A percentile compares a stretch with the other conserved stretches of the same genome.
phyloP scores from a whole-genome alignment of 2,797 vertebrate species.

The Ctenosaura bakeri region DNA sequence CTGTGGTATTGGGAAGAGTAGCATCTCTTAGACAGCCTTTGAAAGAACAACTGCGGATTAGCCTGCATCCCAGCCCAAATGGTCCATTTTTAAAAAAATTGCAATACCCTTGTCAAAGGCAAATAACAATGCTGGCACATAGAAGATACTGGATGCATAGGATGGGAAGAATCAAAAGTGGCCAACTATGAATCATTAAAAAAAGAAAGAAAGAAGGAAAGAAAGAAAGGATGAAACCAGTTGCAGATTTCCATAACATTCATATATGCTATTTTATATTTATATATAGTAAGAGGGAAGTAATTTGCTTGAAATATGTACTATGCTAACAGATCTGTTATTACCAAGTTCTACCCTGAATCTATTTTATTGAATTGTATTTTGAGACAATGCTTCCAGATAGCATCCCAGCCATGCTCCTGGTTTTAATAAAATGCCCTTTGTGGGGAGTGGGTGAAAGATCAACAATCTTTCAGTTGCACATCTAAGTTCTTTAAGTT shows the following conservation, averaged over 20 bases:
- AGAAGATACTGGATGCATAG: background rate
- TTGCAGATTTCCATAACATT: background rate
- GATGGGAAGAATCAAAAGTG: background rate
- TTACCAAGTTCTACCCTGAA: background rate
- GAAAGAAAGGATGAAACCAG: background rate
- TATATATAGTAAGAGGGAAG: background rate
- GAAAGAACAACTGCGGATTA: background rate
- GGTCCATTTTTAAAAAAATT: too few relatives aligned
- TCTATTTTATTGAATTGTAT: background rate
- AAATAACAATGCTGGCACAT: background rate
- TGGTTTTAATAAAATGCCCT: background rate
- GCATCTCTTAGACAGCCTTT: slow-evolving; percentile 14
- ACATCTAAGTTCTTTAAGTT: background rate
- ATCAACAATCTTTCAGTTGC: background rate
- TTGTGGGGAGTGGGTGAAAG: background rate
- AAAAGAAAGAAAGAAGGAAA: too few relatives aligned
- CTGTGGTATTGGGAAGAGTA: slow-evolving; percentile 27
- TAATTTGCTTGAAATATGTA: background rate
- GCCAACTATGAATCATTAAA: background rate
- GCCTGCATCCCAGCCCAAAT: too few relatives aligned
- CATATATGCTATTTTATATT: background rate
- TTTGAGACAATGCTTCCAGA: background rate
- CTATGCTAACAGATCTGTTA: background rate
- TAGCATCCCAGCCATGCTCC: too few relatives aligned
- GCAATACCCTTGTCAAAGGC: too few relatives aligned